Evolutionary conservation across 2,797 vertebrate genomes (phyloP), one percentile per base, ranked within the genome.

Genomic region (Lithobates pipiens): DNA sequence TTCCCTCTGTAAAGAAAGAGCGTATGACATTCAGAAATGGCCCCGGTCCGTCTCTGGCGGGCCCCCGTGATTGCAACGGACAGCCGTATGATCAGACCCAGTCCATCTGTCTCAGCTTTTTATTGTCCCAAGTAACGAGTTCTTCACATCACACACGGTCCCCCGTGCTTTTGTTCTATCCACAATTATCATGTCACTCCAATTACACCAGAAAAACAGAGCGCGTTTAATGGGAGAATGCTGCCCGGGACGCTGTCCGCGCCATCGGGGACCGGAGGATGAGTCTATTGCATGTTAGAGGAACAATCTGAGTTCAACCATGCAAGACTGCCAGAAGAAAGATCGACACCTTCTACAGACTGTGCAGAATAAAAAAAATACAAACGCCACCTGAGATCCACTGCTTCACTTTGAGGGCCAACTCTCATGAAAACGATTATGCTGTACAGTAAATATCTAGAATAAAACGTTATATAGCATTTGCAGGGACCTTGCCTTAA

Each of bases 161-260:
- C 42, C 84, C 29, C 8, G 36, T 13, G 77, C 39, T 23, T 34
- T 54, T 67, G 25, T 80, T 70, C 84, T 81, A 65, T n/a, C 16
- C 70, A 85, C 84, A 85, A 80, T 85, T 80, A 74, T 50, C 72
- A 29, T 85, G 77, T 85, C 77, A 85, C 13, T 76, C 72, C 84
- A 85, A 76, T 85, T 80, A 76, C 32, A 29, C 68, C 73, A 61
- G 77, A 54, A 74, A 54, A 79, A 71, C 50, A 34, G 10, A 42
- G 68, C 68, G 29, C 25, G 23, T 44, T 65, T 29, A 39, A 81
- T 69, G 32, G 67, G 42, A 68, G 78, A 32, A 61, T 44, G 36
- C 3, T 1, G 61, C 57, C 77, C 70, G 44, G 36, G 57, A 76
- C 77, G 54, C 29, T n/a, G 72, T 54, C 65, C 29, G 34, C 29